Percentiles rank a stretch among this genome's conserved stretches.
Evolutionary conservation across 2,888 invertebrate genomes (phyloP).

Genomic region (Spisula solida): DNA sequence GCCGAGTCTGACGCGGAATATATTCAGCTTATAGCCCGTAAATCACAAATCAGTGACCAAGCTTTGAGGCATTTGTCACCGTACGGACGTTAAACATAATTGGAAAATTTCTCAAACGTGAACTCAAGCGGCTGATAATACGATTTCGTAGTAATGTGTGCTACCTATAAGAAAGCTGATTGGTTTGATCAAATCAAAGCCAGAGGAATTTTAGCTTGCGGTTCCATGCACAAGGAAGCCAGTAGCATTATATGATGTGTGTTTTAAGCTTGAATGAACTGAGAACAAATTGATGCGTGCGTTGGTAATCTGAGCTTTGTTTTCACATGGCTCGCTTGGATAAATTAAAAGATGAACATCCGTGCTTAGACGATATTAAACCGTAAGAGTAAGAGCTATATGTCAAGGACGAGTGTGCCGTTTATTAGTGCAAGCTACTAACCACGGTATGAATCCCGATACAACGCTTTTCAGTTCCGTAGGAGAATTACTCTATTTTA

Average conservation of each 20-base stretch:
- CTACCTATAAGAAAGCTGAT: constrained; percentile 48
- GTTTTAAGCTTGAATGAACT: constrained; percentile 3
- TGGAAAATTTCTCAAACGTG: constrained; percentile 48
- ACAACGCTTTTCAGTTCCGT: too few species aligned
- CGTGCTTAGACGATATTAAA: background rate
- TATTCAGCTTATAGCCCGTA: constrained; percentile 51
- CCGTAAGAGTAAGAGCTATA: too few species aligned
- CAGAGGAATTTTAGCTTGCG: constrained; percentile 19
- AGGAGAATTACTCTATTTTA: too few species aligned
- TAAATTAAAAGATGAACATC: constrained; percentile 17
- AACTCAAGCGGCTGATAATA: constrained; percentile 50
- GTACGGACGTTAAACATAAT: constrained; percentile 54
- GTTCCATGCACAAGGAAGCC: constrained; percentile 42
- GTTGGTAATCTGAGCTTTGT: constrained; percentile 13
- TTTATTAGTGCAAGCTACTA: too few species aligned
- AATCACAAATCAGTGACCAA: constrained; percentile 58
- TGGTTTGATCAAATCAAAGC: constrained; percentile 53
- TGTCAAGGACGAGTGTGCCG: too few species aligned
- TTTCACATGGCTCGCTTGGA: background rate
- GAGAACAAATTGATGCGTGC: background rate
- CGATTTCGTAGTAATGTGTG: constrained; percentile 58
- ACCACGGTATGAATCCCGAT: too few species aligned
- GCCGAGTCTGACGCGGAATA: constrained; percentile 47
- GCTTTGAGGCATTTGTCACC: constrained; percentile 47
- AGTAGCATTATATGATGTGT: background rate